Conservation (phyloP, 2,888 invertebrate genomes). For the Anoncus sp. region DNA sequence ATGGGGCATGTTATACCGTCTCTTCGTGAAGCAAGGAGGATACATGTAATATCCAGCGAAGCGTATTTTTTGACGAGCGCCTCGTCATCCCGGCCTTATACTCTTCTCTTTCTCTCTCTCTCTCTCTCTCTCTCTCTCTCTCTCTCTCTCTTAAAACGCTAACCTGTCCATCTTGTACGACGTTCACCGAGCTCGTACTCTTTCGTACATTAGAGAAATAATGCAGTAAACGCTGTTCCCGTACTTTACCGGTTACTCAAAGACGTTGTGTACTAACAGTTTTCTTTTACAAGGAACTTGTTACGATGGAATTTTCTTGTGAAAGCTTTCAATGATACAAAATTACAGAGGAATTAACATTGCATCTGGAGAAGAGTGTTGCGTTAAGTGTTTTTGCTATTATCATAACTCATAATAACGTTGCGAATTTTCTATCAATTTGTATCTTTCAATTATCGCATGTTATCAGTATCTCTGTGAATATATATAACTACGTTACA, state of each 20-base stretch:
- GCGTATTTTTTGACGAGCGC: constrained; percentile 59
- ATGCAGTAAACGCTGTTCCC: constrained; percentile 21
- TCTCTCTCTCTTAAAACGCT: constrained; percentile 47
- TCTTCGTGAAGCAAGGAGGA: constrained; percentile 35
- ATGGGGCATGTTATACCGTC: constrained; percentile 18
- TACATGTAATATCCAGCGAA: constrained; percentile 48
- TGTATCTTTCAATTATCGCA: too few relatives aligned
- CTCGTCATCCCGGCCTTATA: constrained; percentile 53
- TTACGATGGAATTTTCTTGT: constrained; percentile 21
- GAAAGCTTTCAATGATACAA: constrained; percentile 38
- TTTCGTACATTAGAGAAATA: constrained; percentile 40
- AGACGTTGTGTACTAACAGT: constrained; percentile 41
- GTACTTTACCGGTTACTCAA: constrained; percentile 25
- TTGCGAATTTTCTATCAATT: not conserved
- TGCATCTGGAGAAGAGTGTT: not conserved
- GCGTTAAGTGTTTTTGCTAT: not conserved
- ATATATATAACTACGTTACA: too few relatives aligned
- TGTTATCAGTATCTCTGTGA: too few relatives aligned
- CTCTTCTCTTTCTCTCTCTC: too few relatives aligned
- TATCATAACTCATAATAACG: not conserved
- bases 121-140: constrained; percentile 20
- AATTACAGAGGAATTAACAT: not conserved
- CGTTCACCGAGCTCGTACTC: constrained; percentile 44
- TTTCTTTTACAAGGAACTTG: constrained; percentile 26
- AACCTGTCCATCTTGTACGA: constrained; percentile 52